phyloP scores from a whole-genome alignment of 2,888 invertebrate species.

The Ophioninae sp. region DNA sequence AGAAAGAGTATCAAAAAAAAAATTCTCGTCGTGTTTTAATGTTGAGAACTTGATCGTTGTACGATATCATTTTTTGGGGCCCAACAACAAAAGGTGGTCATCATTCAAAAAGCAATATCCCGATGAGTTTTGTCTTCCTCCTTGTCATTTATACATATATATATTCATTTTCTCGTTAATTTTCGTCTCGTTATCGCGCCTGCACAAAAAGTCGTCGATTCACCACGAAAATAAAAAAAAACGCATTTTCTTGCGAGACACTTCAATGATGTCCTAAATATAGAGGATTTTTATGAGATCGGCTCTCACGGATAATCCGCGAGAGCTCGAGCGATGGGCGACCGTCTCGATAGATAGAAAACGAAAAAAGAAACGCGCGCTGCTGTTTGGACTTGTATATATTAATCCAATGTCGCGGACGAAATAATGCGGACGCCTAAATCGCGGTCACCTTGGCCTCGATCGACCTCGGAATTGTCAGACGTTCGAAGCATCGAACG shows the following conservation, averaged over 20 bases:
- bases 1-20: too few species aligned
- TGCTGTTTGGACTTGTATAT: constrained; percentile 18
- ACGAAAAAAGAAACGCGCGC: constrained; percentile 15
- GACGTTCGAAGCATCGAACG: constrained; percentile 49
- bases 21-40: too few species aligned
- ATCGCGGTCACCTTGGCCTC: constrained; percentile 62
- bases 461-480: constrained; percentile 57
- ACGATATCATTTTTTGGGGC: too few species aligned
- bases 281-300: constrained; percentile 49
- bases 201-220: background rate
- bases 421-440: constrained; percentile 48
- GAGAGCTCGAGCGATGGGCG: constrained; percentile 8
- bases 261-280: constrained; percentile 56
- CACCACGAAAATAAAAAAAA: constrained; percentile 16
- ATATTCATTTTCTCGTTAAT: background rate
- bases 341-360: constrained; percentile 26
- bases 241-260: constrained; percentile 42
- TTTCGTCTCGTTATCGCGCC: background rate
- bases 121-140: constrained; percentile 6
- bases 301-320: constrained; percentile 10
- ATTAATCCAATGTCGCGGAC: constrained; percentile 22
- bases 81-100: too few species aligned
- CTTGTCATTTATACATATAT: background rate
- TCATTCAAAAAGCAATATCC: constrained; percentile 19
- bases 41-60: too few species aligned